phyloP scores from a whole-genome alignment of 2,797 vertebrate species.

The Scleropages formosus region DNA sequence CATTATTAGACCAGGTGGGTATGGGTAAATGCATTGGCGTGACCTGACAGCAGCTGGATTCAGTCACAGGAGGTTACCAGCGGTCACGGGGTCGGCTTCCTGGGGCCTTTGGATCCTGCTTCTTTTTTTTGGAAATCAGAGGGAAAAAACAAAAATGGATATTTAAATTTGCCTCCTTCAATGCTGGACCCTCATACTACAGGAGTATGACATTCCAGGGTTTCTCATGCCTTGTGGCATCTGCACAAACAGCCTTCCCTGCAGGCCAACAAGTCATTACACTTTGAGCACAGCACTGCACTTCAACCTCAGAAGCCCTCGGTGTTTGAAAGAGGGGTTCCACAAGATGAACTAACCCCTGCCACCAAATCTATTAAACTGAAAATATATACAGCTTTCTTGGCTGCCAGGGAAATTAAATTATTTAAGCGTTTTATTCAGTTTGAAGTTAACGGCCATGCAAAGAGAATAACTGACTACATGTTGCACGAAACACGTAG shows the following conservation, averaged over 20 bases:
- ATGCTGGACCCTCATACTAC: no score
- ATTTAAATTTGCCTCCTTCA: no score
- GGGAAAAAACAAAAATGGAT: no score
- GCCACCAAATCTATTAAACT: background rate
- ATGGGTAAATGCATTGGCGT: background rate
- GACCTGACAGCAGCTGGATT: background rate
- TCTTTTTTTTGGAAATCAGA: background rate
- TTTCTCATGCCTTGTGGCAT: no score
- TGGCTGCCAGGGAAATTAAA: background rate
- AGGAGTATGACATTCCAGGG: no score
- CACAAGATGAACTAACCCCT: background rate
- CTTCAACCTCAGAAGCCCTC: background rate
- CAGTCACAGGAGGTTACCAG: background rate
- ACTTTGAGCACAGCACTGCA: no score
- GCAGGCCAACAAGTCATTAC: no score
- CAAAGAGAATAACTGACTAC: no score
- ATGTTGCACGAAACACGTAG: no score
- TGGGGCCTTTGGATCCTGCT: background rate
- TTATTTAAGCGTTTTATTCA: no score
- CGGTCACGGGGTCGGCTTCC: background rate
- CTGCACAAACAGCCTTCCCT: no score
- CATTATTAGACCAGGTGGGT: conserved; percentile 22
- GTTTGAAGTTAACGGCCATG: no score
- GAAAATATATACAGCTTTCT: background rate
- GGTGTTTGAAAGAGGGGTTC: background rate